phyloP scores from a whole-genome alignment of 64 coral and sea anemone genomes.

The Actinia tenebrosa region DNA sequence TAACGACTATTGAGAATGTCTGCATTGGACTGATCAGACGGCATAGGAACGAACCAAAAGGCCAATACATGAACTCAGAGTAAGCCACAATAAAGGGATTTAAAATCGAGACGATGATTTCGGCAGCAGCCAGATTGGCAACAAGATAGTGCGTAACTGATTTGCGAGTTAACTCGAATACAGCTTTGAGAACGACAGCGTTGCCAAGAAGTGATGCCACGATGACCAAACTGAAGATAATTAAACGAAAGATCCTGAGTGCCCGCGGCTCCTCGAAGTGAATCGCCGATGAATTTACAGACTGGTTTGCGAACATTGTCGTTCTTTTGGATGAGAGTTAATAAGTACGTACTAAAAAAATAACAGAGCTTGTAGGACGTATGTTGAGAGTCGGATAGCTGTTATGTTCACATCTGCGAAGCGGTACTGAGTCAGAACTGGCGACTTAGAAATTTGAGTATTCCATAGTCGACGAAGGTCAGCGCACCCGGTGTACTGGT shows the following conservation, averaged over 20 bases:
- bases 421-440: background rate
- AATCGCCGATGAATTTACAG: background rate
- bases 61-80: constrained; percentile 29
- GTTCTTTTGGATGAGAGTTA: background rate
- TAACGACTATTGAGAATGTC: constrained; percentile 36
- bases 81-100: constrained; percentile 23
- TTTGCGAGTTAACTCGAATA: constrained; percentile 20
- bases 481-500: background rate
- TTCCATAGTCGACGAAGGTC: background rate
- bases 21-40: constrained; percentile 30
- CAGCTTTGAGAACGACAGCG: constrained; percentile 39
- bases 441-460: constrained; percentile 9
- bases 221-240: constrained; percentile 12
- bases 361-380: background rate
- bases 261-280: background rate
- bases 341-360: background rate
- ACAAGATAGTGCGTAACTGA: constrained; percentile 40
- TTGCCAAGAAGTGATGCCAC: constrained; percentile 34
- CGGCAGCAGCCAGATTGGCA: constrained; percentile 27
- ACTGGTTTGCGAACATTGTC: background rate
- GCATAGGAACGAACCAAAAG: constrained; percentile 41
- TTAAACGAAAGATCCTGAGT: constrained; percentile 9
- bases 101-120: constrained; percentile 28
- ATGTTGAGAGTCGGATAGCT: background rate
- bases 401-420: background rate